Conservation (phyloP, 2,113 vertebrate species). For the Chaetops frenatus region DNA sequence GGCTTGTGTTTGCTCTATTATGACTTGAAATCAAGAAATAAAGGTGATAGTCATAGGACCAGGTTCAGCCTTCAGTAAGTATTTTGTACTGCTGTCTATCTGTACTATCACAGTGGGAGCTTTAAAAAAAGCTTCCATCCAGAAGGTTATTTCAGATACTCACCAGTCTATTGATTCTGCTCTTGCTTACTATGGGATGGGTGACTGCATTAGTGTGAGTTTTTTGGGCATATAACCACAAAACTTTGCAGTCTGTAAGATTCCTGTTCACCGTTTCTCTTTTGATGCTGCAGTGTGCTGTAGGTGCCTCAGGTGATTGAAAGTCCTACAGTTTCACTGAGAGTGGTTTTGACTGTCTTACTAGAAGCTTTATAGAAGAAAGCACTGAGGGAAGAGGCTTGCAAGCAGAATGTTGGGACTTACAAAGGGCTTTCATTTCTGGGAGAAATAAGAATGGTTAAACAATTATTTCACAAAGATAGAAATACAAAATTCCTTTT, state of each 20-base stretch:
- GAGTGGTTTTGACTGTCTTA: background rate
- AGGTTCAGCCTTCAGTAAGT: background rate
- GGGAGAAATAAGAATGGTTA: background rate
- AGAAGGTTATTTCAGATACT: background rate
- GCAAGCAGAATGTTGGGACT: background rate
- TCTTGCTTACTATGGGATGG: background rate
- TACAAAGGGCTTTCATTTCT: background rate
- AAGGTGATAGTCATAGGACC: background rate
- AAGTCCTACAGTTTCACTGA: background rate
- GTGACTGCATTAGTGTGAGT: background rate
- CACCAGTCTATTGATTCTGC: background rate
- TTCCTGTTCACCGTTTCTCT: background rate
- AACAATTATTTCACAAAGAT: background rate
- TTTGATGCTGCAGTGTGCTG: background rate
- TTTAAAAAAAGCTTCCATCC: background rate
- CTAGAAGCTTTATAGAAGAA: background rate
- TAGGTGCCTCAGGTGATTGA: background rate
- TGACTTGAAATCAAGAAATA: background rate
- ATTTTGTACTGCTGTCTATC: background rate
- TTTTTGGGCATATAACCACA: background rate
- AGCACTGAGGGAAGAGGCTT: background rate
- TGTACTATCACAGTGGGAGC: background rate
- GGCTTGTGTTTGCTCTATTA: background rate
- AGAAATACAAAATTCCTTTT: background rate
- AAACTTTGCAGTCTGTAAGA: background rate